phyloP scores from a whole-genome alignment of 2,113 vertebrate genomes.

The Rhegmatorhina hoffmannsi region DNA sequence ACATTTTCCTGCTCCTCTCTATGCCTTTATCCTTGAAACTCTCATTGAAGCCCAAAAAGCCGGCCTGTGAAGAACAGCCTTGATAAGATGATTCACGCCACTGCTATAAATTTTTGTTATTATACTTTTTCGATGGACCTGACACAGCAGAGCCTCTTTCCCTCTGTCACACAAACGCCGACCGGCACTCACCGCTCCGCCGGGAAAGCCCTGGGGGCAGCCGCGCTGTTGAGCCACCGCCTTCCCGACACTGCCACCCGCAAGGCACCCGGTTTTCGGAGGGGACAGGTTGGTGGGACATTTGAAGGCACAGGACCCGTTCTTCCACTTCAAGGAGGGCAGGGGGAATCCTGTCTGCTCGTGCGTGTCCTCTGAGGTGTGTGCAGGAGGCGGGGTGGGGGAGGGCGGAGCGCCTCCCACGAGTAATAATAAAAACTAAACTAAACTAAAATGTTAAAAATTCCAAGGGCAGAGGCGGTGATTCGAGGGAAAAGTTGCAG shows the following conservation, averaged over 20 bases:
- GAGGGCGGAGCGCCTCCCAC: background rate
- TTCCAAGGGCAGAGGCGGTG: background rate
- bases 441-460: background rate
- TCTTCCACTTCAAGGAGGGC: rapidly evolving
- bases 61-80: rapidly evolving
- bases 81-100: rapidly evolving
- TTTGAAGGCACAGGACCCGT: rapidly evolving
- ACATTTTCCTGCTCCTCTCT: background rate
- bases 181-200: background rate
- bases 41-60: background rate
- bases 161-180: no score
- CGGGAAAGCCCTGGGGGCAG: background rate
- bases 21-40: background rate
- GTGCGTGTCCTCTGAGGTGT: background rate
- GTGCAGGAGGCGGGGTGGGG: background rate
- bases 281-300: background rate
- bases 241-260: background rate
- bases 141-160: background rate
- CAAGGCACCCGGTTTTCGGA: rapidly evolving
- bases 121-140: background rate
- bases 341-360: background rate
- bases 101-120: background rate
- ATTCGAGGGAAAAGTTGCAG: background rate
- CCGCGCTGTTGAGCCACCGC: background rate
- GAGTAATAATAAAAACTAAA: background rate